Evolutionary conservation across 1,140 invertebrate species (phyloP), one percentile per base, ranked within the genome.

Genomic region (Eciton burchellii): DNA sequence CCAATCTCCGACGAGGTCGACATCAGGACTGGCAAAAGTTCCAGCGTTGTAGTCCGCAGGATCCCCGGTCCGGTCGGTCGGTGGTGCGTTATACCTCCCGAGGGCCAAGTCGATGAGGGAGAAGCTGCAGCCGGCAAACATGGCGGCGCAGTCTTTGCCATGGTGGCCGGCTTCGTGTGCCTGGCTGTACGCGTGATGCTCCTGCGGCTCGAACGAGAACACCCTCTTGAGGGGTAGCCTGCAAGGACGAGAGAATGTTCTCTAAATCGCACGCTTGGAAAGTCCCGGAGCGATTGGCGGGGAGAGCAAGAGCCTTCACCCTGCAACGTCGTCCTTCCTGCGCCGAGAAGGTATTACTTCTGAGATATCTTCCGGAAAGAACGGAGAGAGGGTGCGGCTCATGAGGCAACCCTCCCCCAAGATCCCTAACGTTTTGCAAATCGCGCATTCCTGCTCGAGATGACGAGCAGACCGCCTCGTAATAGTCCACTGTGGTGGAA

Each of bases 101-200:
- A 96, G 94, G 21, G 96, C 96, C 92, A 96, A 94, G 92, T 97
- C 96, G 70, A 97, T 94, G 77, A 97, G 91, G 11, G 96, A 97
- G 76, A 97, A 94, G n/a, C 95, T 94, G 91, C 96, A 97, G 65
- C 89, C 92, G 59, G 94, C 91, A 91, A 95, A 97, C 76, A 94
- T 93, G 72, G 87, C 85, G 14, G 94, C 91, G 87, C 96, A 97
- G 66, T 95, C 93, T 70, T 89, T 93, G 91, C 89, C 93, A 85
- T 89, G 92, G 89, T 90, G 89, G 84, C 88, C 96, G 91, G 94
- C 94, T 88, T 93, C 94, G 81, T 96, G 95, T 19, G 96, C 97
- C 63, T 94, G 90, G 73, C 96, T 95, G 87, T 97, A 97, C 71
- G 95, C 94, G 26, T 92, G 92, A 88, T 97, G 96, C 82, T 96